Evolutionary conservation across 1,140 invertebrate genomes (phyloP).

Genomic region (Pachyrhynchus sulphureomaculatus): DNA sequence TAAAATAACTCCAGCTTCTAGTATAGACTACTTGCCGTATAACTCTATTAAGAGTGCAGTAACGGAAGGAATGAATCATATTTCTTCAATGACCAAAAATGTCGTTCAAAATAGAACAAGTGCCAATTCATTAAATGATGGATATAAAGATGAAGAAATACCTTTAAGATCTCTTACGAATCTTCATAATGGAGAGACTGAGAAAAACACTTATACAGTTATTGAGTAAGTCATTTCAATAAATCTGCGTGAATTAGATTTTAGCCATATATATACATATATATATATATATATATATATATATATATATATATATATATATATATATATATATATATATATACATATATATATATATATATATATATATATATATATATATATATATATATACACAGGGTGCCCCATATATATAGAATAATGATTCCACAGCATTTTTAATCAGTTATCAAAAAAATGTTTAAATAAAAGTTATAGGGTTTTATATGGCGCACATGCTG

Average conservation of each 20-base stretch:
- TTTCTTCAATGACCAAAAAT: conserved; percentile 54
- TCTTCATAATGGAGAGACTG: conserved; percentile 66
- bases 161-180: conserved; percentile 68
- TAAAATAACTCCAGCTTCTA: conserved; percentile 52
- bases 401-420: no score
- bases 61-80: conserved; percentile 61
- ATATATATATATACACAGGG: no score
- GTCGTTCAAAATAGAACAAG: conserved; percentile 53
- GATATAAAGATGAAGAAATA: conserved; percentile 66
- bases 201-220: conserved; percentile 62
- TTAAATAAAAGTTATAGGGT: no score
- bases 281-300: no score
- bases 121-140: conserved; percentile 49
- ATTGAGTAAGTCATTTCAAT: conserved; percentile 65
- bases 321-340: no score
- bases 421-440: no score
- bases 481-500: no score
- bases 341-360: no score
- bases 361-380: no score
- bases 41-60: conserved; percentile 62
- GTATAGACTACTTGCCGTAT: conserved; percentile 56
- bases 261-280: no score
- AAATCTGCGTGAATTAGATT: neutral
- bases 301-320: no score
- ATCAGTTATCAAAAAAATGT: no score